Base-by-base conservation (phyloP, 1,140 invertebrate genomes). In the Episyrphus balteatus region DNA sequence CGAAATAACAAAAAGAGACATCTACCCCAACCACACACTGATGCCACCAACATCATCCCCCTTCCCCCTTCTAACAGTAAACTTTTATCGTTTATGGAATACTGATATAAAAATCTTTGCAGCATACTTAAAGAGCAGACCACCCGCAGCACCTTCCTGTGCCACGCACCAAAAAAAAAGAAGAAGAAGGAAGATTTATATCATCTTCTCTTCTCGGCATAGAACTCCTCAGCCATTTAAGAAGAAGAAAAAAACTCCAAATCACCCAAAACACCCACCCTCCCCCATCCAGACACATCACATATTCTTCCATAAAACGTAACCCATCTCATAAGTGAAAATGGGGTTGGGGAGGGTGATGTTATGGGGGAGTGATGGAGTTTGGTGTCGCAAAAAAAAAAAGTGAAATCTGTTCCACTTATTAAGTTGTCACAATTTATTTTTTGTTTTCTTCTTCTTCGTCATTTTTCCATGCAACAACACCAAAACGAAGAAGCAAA, bases 341-440 rank as follows among this genome's bases (percentile, higher is more conserved):
- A 26, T 8, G 8, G 21, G 21, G 21, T 26, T 3, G 21, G 21
- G 21, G 21, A 5, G 21, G 3, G 21, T 26, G 21, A 26, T 8
- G 21, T n/a, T n/a, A n/a, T n/a, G 21, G 21, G 3, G 21, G 21
- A 26, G 21, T 26, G 21, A 8, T 3, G 21, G 21, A 26, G 21
- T 26, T 26, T 8, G 21, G 21, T 5, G 21, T 3, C 21, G 21
- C 21, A 26, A 26, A 26, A 26, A 26, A 26, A 26, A 26, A 26
- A 26, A 26, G 40, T 13, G 40, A 42, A 42, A 42, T 42, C 40
- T 42, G 40, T 42, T 42, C 40, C 40, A 42, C 40, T 42, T 42
- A 42, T 42, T 42, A 42, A 42, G 40, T 42, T 42, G 40, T 42
- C 40, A 42, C 40, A 42, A 13, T 14, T 42, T 42, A 14, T 18